These are phyloP conservation scores for Sebastes oblongus DNA, from an alignment of 2,797 vertebrate genomes.

Conservation along the genomic window DNA sequence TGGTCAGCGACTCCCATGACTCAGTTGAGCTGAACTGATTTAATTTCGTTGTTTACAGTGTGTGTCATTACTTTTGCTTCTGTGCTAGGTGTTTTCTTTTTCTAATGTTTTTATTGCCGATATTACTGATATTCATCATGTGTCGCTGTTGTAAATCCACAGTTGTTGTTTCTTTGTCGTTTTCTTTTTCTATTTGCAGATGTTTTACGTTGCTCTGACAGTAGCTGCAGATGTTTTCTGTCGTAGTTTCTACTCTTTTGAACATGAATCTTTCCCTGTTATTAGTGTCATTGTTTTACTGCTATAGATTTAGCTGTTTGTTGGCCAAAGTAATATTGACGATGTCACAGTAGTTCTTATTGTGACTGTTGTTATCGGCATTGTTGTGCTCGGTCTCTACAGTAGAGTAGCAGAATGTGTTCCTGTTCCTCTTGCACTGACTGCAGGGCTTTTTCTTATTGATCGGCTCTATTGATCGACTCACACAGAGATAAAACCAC, in stretches of 20 bases:
- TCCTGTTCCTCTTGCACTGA: conserved; percentile 7
- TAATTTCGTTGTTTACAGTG: background rate
- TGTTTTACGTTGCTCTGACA: background rate
- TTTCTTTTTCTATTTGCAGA: background rate
- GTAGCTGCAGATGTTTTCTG: background rate
- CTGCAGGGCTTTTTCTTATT: conserved; percentile 59
- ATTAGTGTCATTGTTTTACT: background rate
- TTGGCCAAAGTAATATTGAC: background rate
- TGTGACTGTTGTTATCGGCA: background rate
- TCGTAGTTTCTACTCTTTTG: background rate
- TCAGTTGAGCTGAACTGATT: conserved; percentile 4
- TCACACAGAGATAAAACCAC: conserved; percentile 54
- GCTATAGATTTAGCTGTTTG: conserved; percentile 3
- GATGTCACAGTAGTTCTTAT: background rate
- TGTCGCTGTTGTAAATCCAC: background rate
- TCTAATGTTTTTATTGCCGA: background rate
- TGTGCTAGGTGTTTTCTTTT: background rate
- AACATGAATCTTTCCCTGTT: background rate
- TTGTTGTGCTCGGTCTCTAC: conserved; percentile 7
- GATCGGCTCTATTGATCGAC: conserved; percentile 60
- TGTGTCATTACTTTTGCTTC: background rate
- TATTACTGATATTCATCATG: background rate
- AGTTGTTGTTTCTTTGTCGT: background rate
- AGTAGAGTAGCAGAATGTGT: conserved; percentile 37
- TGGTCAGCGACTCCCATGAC: background rate